Base-by-base conservation (phyloP, 64 coral and sea anemone genomes). In the Porites lutea region DNA sequence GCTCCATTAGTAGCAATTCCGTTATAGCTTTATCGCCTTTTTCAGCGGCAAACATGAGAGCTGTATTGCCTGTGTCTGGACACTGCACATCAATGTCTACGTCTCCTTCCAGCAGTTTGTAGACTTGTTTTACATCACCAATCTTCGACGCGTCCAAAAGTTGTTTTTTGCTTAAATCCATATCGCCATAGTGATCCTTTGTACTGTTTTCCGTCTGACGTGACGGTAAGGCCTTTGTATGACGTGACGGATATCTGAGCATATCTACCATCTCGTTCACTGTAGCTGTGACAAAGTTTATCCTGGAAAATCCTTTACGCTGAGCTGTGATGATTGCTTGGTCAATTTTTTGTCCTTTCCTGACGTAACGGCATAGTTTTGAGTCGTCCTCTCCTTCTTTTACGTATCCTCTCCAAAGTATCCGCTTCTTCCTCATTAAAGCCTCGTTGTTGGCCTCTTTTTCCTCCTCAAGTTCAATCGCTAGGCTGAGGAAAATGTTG, bases 1-100 rank as follows among this genome's bases (percentile, higher is more conserved):
- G 65, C n/a, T 68, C 65, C 65, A 68, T 68, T 68, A 68, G 65
- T 68, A 68, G 65, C 65, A 68, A 68, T 68, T 68, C 65, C 19
- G 65, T 68, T 68, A 68, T 18, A 68, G 12, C 16, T 12, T 68
- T 12, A 12, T 68, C 65, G 16, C 5, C 65, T 68, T 68, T 68
- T 68, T 68, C n/a, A 68, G 65, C 65, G 20, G 65, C 65, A 68
- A 68, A 68, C 65, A 68, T n/a, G 65, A 68, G 65, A 68, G 65
- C 65, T 12, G 65, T 68, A 18, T 68, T 68, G 65, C 65, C 65
- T 68, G 65, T 68, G 9, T 15, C 65, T 68, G 65, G 10, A 19
- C 65, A 68, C 65, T 68, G 13, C 16, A n/a, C 65, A 18, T 68
- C 65, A 68, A 23, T 68, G 65, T 68, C 65, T 68, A 68, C 65